Conservation (phyloP, 2,113 vertebrate species). For the Trogon melanurus region DNA sequence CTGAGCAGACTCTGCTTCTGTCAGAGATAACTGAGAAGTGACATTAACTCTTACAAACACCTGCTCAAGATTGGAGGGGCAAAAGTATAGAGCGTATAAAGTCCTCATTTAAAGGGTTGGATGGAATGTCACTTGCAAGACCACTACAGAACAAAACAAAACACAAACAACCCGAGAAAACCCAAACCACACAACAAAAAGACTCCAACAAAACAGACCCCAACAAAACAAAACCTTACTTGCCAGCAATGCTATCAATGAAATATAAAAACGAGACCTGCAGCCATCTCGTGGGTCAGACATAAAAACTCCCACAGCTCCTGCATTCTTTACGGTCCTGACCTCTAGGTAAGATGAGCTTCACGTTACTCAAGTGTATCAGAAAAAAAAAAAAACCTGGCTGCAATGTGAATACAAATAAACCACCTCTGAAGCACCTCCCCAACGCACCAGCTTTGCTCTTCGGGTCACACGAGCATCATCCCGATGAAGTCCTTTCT, state of each 20-base stretch:
- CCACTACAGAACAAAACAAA: neutral
- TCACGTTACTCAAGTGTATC: neutral
- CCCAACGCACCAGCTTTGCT: neutral
- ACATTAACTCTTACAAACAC: constrained; percentile 67
- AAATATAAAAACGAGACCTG: neutral
- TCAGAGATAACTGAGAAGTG: constrained; percentile 71
- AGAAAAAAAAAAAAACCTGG: neutral
- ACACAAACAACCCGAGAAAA: too few relatives aligned
- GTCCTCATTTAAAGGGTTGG: neutral
- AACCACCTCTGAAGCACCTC: neutral
- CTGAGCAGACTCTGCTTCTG: constrained; percentile 69
- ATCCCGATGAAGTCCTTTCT: neutral
- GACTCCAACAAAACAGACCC: too few relatives aligned
- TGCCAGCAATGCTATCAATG: neutral
- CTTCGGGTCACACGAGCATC: neutral
- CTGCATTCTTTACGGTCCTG: neutral
- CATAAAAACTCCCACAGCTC: neutral
- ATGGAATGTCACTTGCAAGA: neutral
- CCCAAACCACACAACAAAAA: too few relatives aligned
- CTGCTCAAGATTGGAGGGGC: constrained; percentile 56
- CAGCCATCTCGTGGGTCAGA: neutral
- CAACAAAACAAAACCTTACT: neutral
- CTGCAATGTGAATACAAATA: neutral
- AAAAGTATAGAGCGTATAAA: neutral
- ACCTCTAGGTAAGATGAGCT: neutral